A percentile compares a stretch with the other conserved stretches of the same genome.
Evolutionary conservation across 2,888 invertebrate genomes (phyloP).

Genomic region (Leptinotarsa juncta): DNA sequence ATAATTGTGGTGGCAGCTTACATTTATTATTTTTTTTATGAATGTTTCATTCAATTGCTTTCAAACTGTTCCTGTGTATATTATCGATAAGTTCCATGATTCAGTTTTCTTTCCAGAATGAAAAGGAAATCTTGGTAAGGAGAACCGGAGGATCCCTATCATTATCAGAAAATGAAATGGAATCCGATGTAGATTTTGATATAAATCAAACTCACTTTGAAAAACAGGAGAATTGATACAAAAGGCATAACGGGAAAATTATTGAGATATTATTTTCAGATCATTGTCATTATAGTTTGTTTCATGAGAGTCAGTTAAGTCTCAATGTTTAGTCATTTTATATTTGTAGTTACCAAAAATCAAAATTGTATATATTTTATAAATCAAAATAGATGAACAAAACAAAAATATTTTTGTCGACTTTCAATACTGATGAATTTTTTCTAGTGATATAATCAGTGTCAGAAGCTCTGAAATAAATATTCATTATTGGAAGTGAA

Average conservation of each 20-base stretch:
- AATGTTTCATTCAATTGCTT: background rate
- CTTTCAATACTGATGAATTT: background rate
- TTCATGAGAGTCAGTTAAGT: background rate
- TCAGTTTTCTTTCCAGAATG: conserved; percentile 29
- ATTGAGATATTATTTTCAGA: background rate
- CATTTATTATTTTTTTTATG: background rate
- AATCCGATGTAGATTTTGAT: conserved; percentile 72
- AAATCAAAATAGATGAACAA: conserved; percentile 7
- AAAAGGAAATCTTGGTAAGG: conserved; percentile 58
- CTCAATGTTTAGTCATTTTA: conserved; percentile 13
- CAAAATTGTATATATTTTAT: conserved; percentile 12
- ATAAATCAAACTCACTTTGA: conserved; percentile 39
- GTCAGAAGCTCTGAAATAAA: no score
- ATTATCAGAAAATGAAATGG: conserved; percentile 85
- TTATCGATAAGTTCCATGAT: background rate
- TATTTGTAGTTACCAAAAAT: conserved; percentile 15
- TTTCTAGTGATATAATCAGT: no score
- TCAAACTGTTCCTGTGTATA: background rate
- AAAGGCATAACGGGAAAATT: background rate
- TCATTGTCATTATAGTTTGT: background rate
- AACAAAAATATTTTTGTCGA: background rate
- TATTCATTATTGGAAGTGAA: no score
- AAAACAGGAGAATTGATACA: conserved; percentile 1
- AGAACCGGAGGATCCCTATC: conserved; percentile 84
- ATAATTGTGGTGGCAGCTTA: background rate